Evolutionary conservation across 2,113 vertebrate genomes (phyloP).

Genomic region (Phyllostomus discolor): DNA sequence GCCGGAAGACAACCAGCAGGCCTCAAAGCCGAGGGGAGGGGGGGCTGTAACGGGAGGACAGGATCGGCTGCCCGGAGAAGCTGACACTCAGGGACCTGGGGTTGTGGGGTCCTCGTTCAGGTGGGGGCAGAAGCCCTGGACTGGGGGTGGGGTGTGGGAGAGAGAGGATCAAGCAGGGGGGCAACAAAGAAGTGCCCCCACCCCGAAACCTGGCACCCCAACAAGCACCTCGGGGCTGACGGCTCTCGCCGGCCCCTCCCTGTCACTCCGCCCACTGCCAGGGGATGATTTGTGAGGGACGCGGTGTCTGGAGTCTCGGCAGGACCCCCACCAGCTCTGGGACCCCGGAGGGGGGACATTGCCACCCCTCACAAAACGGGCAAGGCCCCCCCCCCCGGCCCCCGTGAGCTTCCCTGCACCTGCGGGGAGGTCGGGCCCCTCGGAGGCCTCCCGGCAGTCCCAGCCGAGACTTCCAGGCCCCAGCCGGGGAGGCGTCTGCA

Average conservation of each 20-base stretch:
- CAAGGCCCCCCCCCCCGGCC: background rate
- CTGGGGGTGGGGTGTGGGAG: too few species aligned
- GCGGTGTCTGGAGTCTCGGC: accelerated
- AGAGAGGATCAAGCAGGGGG: background rate
- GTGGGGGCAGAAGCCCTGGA: background rate
- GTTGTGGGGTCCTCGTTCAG: accelerated
- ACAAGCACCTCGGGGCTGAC: background rate
- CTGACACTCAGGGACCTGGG: background rate
- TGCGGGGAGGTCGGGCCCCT: background rate
- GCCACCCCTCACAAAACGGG: accelerated
- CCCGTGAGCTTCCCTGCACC: accelerated
- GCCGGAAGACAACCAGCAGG: background rate
- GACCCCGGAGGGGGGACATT: accelerated
- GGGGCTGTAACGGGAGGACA: background rate
- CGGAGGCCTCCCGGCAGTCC: background rate
- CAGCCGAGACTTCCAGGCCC: background rate
- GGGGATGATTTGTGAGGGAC: background rate
- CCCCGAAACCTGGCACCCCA: accelerated
- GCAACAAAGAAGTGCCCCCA: too few species aligned
- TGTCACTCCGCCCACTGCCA: background rate
- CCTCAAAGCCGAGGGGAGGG: background rate
- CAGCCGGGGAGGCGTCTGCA: background rate
- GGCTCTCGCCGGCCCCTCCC: accelerated
- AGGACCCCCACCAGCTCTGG: background rate
- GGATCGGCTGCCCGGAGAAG: background rate